Percentiles rank a stretch among this genome's conserved stretches.
Conservation (phyloP, 2,888 invertebrate genomes). For the Parthenolecanium corni region DNA sequence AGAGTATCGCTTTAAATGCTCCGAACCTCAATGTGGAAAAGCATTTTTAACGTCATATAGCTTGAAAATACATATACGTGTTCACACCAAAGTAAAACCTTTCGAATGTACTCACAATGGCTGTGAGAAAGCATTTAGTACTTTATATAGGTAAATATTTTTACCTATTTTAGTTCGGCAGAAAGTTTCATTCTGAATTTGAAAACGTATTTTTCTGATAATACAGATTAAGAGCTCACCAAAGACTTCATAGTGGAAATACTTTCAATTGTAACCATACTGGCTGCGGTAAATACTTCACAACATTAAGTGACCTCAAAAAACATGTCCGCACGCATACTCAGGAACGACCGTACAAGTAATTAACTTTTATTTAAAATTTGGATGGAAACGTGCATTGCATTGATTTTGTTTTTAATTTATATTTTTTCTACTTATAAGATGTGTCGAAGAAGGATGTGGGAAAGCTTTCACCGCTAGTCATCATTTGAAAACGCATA, state of each 20-base stretch:
- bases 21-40: slow-evolving; percentile 76
- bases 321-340: slow-evolving; percentile 89
- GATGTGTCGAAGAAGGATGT: slow-evolving; percentile 71
- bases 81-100: slow-evolving; percentile 85
- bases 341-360: slow-evolving; percentile 80
- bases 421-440: slow-evolving; percentile 36
- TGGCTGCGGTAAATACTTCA: slow-evolving; percentile 82
- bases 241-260: slow-evolving; percentile 83
- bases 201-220: neutral
- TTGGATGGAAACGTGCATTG: neutral
- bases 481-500: slow-evolving; percentile 86
- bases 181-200: neutral
- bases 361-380: slow-evolving; percentile 38
- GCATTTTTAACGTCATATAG: slow-evolving; percentile 91
- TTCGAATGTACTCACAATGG: slow-evolving; percentile 71
- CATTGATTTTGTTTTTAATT: neutral
- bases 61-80: slow-evolving; percentile 83
- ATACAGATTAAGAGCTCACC: slow-evolving; percentile 67
- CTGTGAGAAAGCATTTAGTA: slow-evolving; percentile 89
- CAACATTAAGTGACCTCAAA: slow-evolving; percentile 84
- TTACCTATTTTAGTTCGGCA: neutral
- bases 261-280: slow-evolving; percentile 81
- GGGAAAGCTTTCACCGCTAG: slow-evolving; percentile 88
- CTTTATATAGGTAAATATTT: slow-evolving; percentile 61
- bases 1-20: slow-evolving; percentile 86